Conservation (phyloP, 2,797 vertebrate genomes). For the Smutsia temminckii region DNA sequence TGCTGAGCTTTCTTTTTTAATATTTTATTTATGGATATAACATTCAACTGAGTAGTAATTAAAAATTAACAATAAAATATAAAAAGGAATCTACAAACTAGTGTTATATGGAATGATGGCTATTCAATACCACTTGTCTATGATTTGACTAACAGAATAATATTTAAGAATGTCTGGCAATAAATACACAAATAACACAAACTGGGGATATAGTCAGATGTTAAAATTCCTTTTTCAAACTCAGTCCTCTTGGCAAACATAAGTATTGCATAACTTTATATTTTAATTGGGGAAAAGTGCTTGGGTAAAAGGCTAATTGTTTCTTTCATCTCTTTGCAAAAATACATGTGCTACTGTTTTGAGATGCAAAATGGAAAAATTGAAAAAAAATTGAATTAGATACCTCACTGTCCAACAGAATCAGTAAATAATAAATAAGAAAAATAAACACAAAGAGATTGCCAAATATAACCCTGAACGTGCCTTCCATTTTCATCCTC, state of each 20-base stretch:
- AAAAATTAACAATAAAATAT: neutral
- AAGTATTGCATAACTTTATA: neutral
- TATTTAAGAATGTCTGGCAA: neutral
- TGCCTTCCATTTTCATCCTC: neutral
- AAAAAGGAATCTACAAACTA: neutral
- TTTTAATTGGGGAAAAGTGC: neutral
- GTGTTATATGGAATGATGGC: neutral
- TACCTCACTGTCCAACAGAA: neutral
- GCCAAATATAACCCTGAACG: constrained; percentile 28
- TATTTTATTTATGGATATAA: neutral
- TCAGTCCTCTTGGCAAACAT: neutral
- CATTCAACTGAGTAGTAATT: neutral
- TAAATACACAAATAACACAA: neutral
- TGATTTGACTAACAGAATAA: neutral
- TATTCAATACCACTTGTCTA: neutral
- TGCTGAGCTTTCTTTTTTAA: neutral
- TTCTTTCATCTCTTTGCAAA: constrained; percentile 32
- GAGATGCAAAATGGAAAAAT: constrained; percentile 34
- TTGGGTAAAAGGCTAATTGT: constrained; percentile 14
- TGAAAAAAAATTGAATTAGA: constrained; percentile 1
- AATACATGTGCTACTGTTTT: neutral
- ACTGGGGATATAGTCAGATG: neutral
- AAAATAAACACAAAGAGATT: constrained; percentile 29
- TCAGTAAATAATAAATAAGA: constrained; percentile 50
- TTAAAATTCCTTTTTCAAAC: constrained; percentile 31